A percentile compares a stretch with the other conserved stretches of the same genome.
These are phyloP conservation scores for Drosophila kurseongensis DNA, from an alignment of 1,140 invertebrate species.

Conservation along the genomic window DNA sequence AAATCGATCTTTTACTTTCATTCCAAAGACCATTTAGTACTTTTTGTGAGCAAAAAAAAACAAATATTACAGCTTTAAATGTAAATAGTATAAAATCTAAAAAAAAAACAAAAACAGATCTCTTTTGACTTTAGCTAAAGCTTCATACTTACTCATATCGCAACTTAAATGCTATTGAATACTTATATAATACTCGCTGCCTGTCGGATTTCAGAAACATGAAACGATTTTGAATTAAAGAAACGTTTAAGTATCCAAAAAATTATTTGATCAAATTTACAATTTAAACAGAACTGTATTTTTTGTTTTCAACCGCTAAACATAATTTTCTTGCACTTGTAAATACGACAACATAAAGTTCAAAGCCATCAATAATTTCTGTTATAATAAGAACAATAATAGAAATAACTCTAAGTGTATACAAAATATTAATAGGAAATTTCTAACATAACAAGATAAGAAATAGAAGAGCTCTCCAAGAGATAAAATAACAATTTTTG, in stretches of 20 bases:
- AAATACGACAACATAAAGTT: background rate
- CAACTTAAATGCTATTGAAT: background rate
- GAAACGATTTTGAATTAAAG: background rate
- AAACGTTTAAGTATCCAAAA: too few species aligned
- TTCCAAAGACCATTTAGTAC: background rate
- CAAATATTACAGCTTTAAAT: conserved; percentile 31
- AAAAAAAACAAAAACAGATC: background rate
- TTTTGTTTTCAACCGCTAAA: too few species aligned
- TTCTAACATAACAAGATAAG: background rate
- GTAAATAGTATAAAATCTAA: conserved; percentile 3
- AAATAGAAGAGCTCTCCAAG: conserved; percentile 16
- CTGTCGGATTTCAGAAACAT: background rate
- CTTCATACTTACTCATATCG: background rate
- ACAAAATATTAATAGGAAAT: background rate
- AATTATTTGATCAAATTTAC: too few species aligned
- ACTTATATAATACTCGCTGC: background rate
- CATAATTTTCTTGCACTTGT: background rate
- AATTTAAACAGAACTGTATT: too few species aligned
- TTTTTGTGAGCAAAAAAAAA: background rate
- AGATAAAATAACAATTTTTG: conserved; percentile 4
- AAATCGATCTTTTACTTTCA: background rate
- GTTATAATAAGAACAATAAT: conserved; percentile 34
- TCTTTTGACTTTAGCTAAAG: background rate
- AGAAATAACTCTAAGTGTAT: conserved; percentile 14
- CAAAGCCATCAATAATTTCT: background rate